A percentile compares a stretch with the other conserved stretches of the same genome.
Conservation (phyloP, 2,113 vertebrate genomes). For the Neopipo cinnamomea region DNA sequence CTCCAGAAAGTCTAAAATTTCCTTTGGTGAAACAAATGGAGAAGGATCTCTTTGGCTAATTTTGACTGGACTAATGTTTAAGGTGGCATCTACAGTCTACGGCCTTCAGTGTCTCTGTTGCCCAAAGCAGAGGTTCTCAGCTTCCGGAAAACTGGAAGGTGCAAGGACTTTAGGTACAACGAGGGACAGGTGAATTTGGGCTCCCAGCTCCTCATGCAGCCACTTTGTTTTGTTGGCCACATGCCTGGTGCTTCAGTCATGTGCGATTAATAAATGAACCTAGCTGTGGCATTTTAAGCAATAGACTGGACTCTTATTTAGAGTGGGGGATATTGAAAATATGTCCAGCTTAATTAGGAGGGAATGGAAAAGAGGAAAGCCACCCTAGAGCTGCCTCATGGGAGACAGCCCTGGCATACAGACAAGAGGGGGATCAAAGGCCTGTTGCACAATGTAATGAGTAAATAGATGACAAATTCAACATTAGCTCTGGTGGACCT, state of each 20-base stretch:
- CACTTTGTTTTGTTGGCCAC: not conserved
- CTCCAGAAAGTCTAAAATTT: not conserved
- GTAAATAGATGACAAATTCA: conserved; percentile 37
- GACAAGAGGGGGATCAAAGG: not conserved
- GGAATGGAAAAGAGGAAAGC: not conserved
- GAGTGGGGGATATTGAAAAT: not conserved
- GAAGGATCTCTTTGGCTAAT: not conserved
- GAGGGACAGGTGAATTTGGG: not conserved
- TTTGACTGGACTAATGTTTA: not conserved
- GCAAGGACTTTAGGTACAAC: not conserved
- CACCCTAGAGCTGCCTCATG: not conserved
- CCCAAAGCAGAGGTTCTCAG: not conserved
- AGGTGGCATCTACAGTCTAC: not conserved
- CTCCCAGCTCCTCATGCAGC: not conserved
- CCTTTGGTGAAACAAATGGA: not conserved
- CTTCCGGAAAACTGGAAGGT: not conserved
- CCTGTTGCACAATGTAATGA: conserved; percentile 22
- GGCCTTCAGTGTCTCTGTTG: accelerated
- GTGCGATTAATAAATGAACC: not conserved
- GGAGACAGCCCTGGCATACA: not conserved
- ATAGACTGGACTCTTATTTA: not conserved
- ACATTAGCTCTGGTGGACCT: conserved; percentile 26
- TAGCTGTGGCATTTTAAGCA: not conserved
- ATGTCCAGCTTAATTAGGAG: conserved; percentile 18
- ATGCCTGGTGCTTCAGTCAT: not conserved